Conservation (phyloP, 35 echinoderm and acorn worm species). For the Eucidaris tribuloides region DNA sequence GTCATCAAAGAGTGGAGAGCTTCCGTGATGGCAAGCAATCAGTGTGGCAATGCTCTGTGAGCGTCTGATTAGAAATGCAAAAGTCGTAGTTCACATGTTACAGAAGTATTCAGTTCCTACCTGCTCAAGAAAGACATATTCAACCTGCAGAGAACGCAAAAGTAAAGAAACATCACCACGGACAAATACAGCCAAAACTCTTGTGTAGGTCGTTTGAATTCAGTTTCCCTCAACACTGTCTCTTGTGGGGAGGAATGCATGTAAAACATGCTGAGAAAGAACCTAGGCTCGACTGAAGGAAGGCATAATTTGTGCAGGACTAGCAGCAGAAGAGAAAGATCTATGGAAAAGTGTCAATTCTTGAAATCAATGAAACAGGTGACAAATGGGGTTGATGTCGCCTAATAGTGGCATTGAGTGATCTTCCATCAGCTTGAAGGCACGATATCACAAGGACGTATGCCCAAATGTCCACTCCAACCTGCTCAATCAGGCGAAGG, state of each 20-base stretch:
- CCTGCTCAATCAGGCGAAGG: not conserved
- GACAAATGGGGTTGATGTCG: not conserved
- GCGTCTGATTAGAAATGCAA: not conserved
- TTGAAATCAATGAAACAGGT: not conserved
- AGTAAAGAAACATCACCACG: not conserved
- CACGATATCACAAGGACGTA: conserved; percentile 29
- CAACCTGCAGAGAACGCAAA: not conserved
- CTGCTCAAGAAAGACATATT: conserved; percentile 3
- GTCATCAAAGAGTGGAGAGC: not conserved
- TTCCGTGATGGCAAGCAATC: not conserved
- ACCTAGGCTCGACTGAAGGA: conserved; percentile 16
- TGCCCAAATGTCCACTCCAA: not conserved
- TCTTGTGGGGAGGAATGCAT: conserved; percentile 35
- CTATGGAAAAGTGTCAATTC: not conserved
- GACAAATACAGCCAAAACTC: not conserved
- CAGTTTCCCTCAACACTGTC: conserved; percentile 35
- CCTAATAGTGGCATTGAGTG: conserved; percentile 1
- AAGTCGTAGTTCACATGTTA: not conserved
- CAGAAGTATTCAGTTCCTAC: not conserved
- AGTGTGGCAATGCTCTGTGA: not conserved
- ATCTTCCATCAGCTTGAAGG: conserved; percentile 14
- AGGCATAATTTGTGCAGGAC: conserved; percentile 11
- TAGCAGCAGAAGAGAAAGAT: not conserved
- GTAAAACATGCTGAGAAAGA: conserved; percentile 25
- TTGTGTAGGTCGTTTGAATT: not conserved